Conservation (phyloP, 2,888 invertebrate species). For the Drosophila conformis region DNA sequence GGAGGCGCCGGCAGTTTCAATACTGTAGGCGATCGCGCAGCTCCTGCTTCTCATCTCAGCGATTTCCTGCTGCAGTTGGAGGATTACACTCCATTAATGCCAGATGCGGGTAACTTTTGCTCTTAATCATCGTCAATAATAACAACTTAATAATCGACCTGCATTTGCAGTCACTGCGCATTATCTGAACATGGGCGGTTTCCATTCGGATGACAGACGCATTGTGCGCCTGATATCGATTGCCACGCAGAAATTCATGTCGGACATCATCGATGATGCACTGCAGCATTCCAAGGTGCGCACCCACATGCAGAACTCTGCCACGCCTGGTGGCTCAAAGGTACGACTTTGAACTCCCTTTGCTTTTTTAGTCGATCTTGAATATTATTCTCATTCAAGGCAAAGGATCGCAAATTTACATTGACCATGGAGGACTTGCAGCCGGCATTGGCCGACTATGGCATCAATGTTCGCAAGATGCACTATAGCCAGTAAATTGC, state of each 20-base stretch:
- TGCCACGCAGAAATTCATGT: conserved; percentile 98
- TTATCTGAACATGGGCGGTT: conserved; percentile 88
- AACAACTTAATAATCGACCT: neutral
- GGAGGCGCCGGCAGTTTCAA: conserved; percentile 19
- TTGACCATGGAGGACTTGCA: conserved; percentile 98
- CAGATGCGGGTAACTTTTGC: conserved; percentile 89
- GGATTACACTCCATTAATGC: conserved; percentile 95
- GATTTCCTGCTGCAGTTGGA: conserved; percentile 86
- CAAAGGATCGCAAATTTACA: conserved; percentile 91
- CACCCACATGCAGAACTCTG: conserved; percentile 82
- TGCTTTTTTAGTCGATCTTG: neutral
- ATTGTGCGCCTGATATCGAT: conserved; percentile 95
- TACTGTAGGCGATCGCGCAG: conserved; percentile 38
- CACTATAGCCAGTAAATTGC: conserved; percentile 61
- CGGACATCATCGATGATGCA: conserved; percentile 98
- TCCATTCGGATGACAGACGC: conserved; percentile 96
- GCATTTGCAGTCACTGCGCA: conserved; percentile 55
- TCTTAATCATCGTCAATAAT: neutral
- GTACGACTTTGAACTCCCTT: neutral
- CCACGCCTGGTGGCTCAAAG: conserved; percentile 60
- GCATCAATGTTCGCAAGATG: conserved; percentile 94
- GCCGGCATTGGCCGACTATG: conserved; percentile 97
- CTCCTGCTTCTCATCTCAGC: conserved; percentile 64
- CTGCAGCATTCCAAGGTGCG: conserved; percentile 98
- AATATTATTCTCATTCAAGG: conserved; percentile 63